These are phyloP conservation scores for Peromyscus leucopus DNA, from an alignment of 2,113 vertebrate genomes.

Conservation along the genomic window DNA sequence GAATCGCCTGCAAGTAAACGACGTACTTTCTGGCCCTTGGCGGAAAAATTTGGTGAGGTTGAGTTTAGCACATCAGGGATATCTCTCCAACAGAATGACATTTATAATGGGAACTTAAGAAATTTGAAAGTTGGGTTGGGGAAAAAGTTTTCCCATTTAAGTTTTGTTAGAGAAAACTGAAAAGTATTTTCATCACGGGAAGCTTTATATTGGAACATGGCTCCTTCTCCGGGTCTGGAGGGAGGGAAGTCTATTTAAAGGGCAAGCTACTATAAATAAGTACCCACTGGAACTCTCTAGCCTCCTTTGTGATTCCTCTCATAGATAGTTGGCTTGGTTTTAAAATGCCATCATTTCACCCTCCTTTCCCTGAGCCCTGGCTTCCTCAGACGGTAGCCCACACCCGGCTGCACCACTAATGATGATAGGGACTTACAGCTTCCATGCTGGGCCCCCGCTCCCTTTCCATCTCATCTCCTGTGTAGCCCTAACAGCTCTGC, in stretches of 20 bases:
- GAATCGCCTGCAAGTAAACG: background rate
- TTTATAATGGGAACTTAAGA: conserved; percentile 19
- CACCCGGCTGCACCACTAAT: background rate
- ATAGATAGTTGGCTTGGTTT: conserved; percentile 26
- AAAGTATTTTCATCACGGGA: conserved; percentile 22
- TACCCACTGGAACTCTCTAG: background rate
- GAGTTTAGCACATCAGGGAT: background rate
- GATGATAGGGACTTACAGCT: background rate
- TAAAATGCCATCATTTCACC: background rate
- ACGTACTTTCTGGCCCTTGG: background rate
- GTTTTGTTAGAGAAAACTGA: conserved; percentile 12
- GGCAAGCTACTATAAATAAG: conserved; percentile 42
- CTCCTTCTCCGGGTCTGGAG: background rate
- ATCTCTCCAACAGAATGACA: background rate
- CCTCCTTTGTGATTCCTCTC: conserved; percentile 17
- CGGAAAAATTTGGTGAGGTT: background rate
- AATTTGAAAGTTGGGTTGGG: background rate
- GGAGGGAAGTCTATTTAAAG: conserved; percentile 25
- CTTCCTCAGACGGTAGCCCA: background rate
- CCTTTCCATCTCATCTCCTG: too few species aligned
- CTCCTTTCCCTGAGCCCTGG: background rate
- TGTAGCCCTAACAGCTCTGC: background rate
- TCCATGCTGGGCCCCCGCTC: background rate
- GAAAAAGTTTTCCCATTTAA: background rate
- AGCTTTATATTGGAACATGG: conserved; percentile 7